A percentile compares a stretch with the other conserved stretches of the same genome.
Conservation (phyloP, 2,888 invertebrate species). For the Sclerodermus sp. region DNA sequence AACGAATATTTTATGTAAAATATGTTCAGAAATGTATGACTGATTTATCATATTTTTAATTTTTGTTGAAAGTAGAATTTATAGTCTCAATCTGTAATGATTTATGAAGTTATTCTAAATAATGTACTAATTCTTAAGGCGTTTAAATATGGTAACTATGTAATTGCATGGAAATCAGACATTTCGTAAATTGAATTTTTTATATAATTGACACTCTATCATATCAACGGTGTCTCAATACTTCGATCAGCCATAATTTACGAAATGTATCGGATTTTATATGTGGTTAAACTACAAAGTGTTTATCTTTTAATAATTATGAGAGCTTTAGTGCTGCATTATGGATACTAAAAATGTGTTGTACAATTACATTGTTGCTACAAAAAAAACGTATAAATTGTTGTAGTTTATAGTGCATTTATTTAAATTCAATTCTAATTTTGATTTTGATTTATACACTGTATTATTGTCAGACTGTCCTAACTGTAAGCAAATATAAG, state of each 20-base stretch:
- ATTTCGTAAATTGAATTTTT: conserved; percentile 17
- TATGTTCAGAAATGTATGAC: not conserved
- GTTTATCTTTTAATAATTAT: conserved; percentile 5
- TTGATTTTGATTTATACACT: too few relatives aligned
- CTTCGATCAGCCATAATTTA: conserved; percentile 30
- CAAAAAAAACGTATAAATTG: not conserved
- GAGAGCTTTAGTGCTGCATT: conserved; percentile 8
- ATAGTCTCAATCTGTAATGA: conserved; percentile 1
- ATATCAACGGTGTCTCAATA: not conserved
- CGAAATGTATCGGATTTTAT: conserved; percentile 25
- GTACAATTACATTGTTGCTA: conserved; percentile 5
- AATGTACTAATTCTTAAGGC: not conserved
- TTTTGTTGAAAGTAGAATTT: not conserved
- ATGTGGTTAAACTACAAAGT: conserved; percentile 9
- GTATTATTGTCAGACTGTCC: too few relatives aligned
- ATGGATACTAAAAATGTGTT: conserved; percentile 10
- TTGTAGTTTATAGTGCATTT: not conserved
- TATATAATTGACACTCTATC: conserved; percentile 3
- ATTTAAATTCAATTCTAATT: not conserved
- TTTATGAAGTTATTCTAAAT: conserved; percentile 1
- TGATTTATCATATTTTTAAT: not conserved
- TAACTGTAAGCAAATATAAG: too few relatives aligned
- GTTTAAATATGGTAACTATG: not conserved
- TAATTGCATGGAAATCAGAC: conserved; percentile 3
- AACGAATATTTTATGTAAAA: too few relatives aligned